Evolutionary conservation across 2,797 vertebrate species (phyloP).

Genomic region (Ispidina picta): DNA sequence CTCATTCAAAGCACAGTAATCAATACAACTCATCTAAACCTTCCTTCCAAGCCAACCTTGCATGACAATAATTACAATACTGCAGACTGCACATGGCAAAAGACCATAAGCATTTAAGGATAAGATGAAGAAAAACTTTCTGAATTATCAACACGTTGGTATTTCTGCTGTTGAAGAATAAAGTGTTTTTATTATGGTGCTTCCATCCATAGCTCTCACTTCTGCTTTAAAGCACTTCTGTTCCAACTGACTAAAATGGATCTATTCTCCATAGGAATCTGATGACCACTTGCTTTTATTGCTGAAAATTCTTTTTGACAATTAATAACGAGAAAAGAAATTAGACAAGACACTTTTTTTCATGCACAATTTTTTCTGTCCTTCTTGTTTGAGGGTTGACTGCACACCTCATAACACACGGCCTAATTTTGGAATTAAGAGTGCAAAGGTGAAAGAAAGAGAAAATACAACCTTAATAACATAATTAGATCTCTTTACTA

Average conservation of each 20-base stretch:
- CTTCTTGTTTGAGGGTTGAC: background rate
- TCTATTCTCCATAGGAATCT: background rate
- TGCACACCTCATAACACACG: background rate
- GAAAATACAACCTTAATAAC: background rate
- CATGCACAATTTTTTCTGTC: background rate
- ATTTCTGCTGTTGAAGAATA: background rate
- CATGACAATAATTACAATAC: background rate
- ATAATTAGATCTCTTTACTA: background rate
- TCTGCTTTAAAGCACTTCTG: background rate
- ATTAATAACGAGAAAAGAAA: background rate
- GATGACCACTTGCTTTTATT: background rate
- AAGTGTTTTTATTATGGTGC: background rate
- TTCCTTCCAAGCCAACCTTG: background rate
- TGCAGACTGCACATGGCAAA: background rate
- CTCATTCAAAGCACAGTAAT: background rate
- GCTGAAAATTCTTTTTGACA: background rate
- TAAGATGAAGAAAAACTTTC: background rate
- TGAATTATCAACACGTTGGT: background rate
- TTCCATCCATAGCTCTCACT: background rate
- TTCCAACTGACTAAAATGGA: background rate
- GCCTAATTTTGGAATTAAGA: background rate
- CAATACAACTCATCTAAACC: background rate
- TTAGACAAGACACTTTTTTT: background rate
- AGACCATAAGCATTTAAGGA: background rate
- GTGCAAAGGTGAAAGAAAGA: background rate